phyloP scores from a whole-genome alignment of 2,888 invertebrate species.

The Itoplectis maculator region DNA sequence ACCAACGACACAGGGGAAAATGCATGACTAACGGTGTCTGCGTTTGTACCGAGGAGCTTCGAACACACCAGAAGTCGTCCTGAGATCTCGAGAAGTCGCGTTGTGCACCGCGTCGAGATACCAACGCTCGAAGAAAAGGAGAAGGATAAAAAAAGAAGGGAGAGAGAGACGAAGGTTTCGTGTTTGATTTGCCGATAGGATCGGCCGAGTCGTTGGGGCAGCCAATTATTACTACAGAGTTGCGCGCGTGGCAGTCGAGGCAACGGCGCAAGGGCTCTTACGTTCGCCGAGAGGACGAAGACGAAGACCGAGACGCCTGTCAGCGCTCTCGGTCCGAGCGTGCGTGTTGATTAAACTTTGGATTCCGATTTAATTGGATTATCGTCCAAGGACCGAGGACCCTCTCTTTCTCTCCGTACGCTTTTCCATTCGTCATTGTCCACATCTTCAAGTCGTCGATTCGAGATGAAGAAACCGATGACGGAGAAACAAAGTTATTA shows the following conservation, averaged over 20 bases:
- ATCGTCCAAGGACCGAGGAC: conserved; percentile 67
- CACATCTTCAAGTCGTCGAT: conserved; percentile 39
- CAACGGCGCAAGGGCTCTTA: background rate
- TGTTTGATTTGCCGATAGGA: conserved; percentile 65
- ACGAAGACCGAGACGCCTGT: conserved; percentile 38
- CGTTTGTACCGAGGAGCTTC: background rate
- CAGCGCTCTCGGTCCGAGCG: conserved; percentile 51
- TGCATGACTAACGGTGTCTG: conserved; percentile 38
- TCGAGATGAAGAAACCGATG: conserved; percentile 14
- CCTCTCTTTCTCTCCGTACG: conserved; percentile 44
- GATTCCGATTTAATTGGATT: conserved; percentile 81
- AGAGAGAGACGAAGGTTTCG: conserved; percentile 29
- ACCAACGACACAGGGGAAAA: conserved; percentile 31
- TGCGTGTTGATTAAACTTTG: conserved; percentile 76
- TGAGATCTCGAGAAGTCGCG: conserved; percentile 12
- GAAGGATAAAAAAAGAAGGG: conserved; percentile 4
- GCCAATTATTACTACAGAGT: conserved; percentile 62
- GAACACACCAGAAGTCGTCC: conserved; percentile 1
- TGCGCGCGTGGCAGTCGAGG: conserved; percentile 20
- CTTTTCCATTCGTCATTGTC: conserved; percentile 73
- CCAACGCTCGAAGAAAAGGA: conserved; percentile 35
- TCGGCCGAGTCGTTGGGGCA: conserved; percentile 50
- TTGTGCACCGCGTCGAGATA: conserved; percentile 25
- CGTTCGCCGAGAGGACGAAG: background rate
- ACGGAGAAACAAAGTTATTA: too few species aligned